phyloP scores from a whole-genome alignment of 2,113 vertebrate genomes.

The Tetrax tetrax region DNA sequence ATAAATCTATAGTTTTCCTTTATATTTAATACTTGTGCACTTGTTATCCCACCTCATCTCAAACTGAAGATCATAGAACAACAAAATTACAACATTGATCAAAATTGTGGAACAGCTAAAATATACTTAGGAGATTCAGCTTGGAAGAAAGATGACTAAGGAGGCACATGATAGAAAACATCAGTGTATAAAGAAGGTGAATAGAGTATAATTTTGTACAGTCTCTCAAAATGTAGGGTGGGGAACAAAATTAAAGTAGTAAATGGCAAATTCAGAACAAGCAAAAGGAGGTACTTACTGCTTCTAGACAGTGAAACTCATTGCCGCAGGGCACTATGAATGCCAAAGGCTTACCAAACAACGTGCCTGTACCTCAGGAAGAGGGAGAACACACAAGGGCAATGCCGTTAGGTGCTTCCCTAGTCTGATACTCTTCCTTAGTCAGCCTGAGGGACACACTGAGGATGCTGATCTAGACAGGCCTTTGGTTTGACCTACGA shows the following conservation, averaged over 20 bases:
- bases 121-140: not conserved
- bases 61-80: not conserved
- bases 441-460: not conserved
- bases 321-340: not conserved
- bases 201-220: not conserved
- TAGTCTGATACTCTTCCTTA: not conserved
- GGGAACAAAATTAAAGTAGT: not conserved
- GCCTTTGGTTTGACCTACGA: not conserved
- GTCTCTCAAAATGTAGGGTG: not conserved
- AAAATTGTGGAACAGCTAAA: not conserved
- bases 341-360: not conserved
- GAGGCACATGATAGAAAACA: not conserved
- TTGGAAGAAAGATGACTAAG: not conserved
- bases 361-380: not conserved
- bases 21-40: not conserved
- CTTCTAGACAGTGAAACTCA: not conserved
- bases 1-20: not conserved
- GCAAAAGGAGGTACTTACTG: not conserved
- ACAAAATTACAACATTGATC: not conserved
- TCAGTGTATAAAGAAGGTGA: not conserved
- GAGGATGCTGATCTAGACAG: not conserved
- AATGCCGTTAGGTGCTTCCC: not conserved
- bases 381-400: not conserved
- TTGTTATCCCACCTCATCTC: not conserved
- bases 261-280: not conserved